Evolutionary conservation across 1,140 invertebrate genomes (phyloP).

Genomic region (Ceratina calcarata): DNA sequence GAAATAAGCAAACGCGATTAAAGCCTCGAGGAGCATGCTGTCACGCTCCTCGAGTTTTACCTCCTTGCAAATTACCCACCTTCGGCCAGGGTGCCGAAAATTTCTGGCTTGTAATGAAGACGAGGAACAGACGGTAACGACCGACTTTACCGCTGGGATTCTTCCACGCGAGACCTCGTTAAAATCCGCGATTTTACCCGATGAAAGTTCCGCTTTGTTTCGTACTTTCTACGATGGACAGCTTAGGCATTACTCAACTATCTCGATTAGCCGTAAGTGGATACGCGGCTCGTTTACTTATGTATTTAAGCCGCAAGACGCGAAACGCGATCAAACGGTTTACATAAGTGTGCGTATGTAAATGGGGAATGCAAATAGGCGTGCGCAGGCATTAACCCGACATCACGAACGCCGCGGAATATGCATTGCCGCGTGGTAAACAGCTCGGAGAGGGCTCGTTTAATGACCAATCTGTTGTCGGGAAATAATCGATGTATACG

Average conservation of each 20-base stretch:
- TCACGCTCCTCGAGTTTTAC: slow-evolving; percentile 69
- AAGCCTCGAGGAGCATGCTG: slow-evolving; percentile 64
- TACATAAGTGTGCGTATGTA: slow-evolving; percentile 7
- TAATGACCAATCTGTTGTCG: slow-evolving; percentile 31
- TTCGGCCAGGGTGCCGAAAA: slow-evolving; percentile 32
- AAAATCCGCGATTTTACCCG: not conserved
- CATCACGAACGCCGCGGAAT: slow-evolving; percentile 28
- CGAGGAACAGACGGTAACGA: slow-evolving; percentile 3
- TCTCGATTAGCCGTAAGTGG: not conserved
- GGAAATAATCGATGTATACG: not conserved
- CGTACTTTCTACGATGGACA: not conserved
- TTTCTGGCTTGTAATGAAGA: slow-evolving; percentile 36
- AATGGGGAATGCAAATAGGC: slow-evolving; percentile 24
- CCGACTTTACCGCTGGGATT: not conserved
- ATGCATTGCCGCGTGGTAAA: slow-evolving; percentile 56
- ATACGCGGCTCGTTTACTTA: not conserved
- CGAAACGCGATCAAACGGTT: slow-evolving; percentile 16
- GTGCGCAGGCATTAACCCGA: slow-evolving; percentile 19
- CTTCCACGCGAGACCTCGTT: not conserved
- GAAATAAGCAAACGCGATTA: slow-evolving; percentile 78
- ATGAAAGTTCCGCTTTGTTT: slow-evolving; percentile 3
- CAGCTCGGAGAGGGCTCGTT: slow-evolving; percentile 4
- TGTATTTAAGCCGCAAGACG: not conserved
- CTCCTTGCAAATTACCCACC: slow-evolving; percentile 55
- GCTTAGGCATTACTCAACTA: not conserved